Percentiles rank a stretch among this genome's conserved stretches.
These are phyloP conservation scores for Megalops cyprinoides DNA, from an alignment of 2,797 vertebrate genomes.

Conservation along the genomic window DNA sequence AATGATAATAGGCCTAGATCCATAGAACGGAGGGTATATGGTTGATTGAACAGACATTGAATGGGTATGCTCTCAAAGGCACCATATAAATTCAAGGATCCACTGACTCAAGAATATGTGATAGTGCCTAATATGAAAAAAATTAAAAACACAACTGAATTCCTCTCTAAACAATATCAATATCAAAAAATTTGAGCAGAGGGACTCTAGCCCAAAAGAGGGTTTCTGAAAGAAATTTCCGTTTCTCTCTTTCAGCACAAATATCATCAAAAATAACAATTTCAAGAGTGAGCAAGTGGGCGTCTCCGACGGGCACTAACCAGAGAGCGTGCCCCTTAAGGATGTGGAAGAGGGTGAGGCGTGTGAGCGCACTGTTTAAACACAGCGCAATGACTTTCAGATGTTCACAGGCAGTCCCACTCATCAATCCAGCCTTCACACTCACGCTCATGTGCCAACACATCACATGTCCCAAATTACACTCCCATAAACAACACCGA, in stretches of 20 bases:
- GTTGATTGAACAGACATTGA: neutral
- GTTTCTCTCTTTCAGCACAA: neutral
- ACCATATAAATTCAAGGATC: neutral
- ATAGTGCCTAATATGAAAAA: neutral
- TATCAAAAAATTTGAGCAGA: too few species aligned
- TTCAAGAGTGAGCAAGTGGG: slow-evolving; percentile 30
- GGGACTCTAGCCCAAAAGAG: too few species aligned
- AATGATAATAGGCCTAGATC: neutral
- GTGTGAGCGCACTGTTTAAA: slow-evolving; percentile 47
- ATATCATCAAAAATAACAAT: slow-evolving; percentile 13
- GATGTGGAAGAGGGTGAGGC: slow-evolving; percentile 47
- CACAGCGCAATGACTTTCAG: slow-evolving; percentile 46
- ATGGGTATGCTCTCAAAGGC: neutral
- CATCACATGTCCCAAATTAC: slow-evolving; percentile 43
- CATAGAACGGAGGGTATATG: neutral
- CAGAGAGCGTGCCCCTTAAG: slow-evolving; percentile 32
- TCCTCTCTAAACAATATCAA: too few species aligned
- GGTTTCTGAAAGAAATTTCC: too few species aligned
- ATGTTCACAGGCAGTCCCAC: slow-evolving; percentile 41
- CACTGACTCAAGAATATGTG: neutral
- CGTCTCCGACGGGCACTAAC: neutral
- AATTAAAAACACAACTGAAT: neutral
- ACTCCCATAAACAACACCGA: slow-evolving; percentile 17
- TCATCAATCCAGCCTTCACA: slow-evolving; percentile 44
- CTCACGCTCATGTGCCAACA: slow-evolving; percentile 26